Evolutionary conservation across 53 echinoderm and acorn worm genomes (phyloP).

Genomic region (Actinopyga echinites): DNA sequence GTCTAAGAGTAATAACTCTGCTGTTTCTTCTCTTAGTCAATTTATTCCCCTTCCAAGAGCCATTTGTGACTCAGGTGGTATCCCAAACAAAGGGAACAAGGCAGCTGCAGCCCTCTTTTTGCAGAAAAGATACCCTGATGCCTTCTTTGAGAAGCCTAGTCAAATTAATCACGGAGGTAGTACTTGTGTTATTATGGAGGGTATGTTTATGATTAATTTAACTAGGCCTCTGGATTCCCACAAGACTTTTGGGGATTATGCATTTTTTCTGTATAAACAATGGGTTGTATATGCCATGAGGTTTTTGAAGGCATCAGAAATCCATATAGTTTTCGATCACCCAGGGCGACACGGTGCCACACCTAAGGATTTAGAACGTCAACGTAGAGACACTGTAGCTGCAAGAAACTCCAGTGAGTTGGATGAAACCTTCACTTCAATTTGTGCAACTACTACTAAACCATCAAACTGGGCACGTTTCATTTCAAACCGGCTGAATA

Average conservation of each 20-base stretch:
- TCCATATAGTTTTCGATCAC: constrained; percentile 60
- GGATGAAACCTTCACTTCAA: neutral
- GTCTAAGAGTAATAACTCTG: neutral
- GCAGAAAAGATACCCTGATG: neutral
- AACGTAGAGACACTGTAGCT: constrained; percentile 32
- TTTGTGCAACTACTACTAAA: neutral
- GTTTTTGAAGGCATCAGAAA: constrained; percentile 32
- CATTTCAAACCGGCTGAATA: neutral
- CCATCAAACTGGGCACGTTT: constrained; percentile 35
- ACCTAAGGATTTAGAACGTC: constrained; percentile 52
- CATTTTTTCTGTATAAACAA: constrained; percentile 36
- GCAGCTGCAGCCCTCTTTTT: neutral
- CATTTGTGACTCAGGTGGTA: neutral
- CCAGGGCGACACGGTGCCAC: constrained; percentile 32
- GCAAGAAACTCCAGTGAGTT: neutral
- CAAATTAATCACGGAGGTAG: neutral
- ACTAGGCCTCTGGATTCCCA: constrained; percentile 50
- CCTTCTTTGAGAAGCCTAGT: neutral
- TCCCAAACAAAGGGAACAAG: constrained; percentile 2
- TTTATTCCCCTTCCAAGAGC: constrained; percentile 6
- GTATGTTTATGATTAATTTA: constrained; percentile 53
- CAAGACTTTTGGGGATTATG: constrained; percentile 47
- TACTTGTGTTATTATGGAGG: too few species aligned
- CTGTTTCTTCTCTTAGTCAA: neutral
- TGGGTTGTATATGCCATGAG: constrained; percentile 37